phyloP scores from a whole-genome alignment of 2,113 vertebrate genomes.

The Phalacrocorax carbo region DNA sequence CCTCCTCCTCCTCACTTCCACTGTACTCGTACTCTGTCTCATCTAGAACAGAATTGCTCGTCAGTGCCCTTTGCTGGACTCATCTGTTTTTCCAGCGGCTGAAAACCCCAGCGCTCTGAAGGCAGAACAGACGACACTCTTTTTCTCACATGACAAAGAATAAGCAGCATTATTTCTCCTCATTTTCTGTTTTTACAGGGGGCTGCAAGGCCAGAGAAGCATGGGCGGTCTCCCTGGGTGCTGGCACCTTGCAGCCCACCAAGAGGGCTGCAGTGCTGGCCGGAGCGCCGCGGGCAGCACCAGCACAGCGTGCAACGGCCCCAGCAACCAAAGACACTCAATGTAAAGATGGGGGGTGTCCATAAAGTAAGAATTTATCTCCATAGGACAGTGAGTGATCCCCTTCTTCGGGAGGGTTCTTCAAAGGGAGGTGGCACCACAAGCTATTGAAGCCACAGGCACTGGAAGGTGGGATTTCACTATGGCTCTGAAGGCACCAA shows the following conservation, averaged over 20 bases:
- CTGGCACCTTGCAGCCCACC: background rate
- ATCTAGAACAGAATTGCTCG: conserved; percentile 79
- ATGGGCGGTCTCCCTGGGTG: background rate
- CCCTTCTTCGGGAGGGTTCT: background rate
- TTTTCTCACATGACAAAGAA: background rate
- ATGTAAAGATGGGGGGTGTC: background rate
- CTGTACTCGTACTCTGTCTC: conserved; percentile 98
- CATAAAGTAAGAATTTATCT: background rate
- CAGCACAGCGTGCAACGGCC: background rate
- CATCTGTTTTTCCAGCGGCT: conserved; percentile 23
- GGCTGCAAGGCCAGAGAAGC: background rate
- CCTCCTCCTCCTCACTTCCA: conserved; percentile 97
- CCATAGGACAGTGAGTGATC: background rate
- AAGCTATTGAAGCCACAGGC: background rate
- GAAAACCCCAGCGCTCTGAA: background rate
- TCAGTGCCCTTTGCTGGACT: conserved; percentile 49
- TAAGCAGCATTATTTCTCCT: background rate
- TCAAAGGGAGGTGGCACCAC: background rate
- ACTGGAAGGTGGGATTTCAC: background rate
- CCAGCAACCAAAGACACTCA: background rate
- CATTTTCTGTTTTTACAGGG: background rate
- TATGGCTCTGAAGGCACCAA: background rate
- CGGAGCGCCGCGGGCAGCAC: rapidly evolving
- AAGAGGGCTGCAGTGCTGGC: background rate
- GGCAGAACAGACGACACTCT: background rate